These are phyloP conservation scores for Anastrepha ludens DNA, from an alignment of 1,140 invertebrate genomes.

Conservation along the genomic window DNA sequence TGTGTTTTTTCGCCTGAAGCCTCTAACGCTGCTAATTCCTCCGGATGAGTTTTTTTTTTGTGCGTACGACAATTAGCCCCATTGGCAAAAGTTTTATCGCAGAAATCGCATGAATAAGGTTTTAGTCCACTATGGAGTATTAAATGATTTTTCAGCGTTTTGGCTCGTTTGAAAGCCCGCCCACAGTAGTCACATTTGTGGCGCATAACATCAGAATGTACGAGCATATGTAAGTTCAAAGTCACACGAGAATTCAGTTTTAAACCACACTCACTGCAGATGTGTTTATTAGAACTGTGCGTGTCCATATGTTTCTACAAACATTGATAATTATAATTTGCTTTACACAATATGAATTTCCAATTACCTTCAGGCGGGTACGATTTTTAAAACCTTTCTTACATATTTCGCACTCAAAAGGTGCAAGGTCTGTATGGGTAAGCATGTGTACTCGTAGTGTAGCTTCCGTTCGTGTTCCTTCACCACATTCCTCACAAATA, in stretches of 20 bases:
- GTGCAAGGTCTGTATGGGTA: constrained; percentile 74
- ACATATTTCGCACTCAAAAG: constrained; percentile 75
- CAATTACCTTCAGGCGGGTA: constrained; percentile 60
- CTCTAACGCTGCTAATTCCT: constrained; percentile 66
- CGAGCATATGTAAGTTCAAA: constrained; percentile 74
- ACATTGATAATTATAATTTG: neutral
- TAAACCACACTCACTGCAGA: constrained; percentile 75
- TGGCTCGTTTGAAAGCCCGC: constrained; percentile 59
- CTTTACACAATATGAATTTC: neutral
- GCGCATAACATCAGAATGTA: constrained; percentile 74
- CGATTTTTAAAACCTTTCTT: constrained; percentile 73
- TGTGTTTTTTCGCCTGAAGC: constrained; percentile 60
- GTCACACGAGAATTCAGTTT: constrained; percentile 75
- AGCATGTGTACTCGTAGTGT: constrained; percentile 60
- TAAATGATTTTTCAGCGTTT: constrained; percentile 54
- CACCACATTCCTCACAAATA: too few relatives aligned
- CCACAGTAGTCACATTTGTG: constrained; percentile 70
- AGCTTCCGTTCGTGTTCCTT: too few relatives aligned
- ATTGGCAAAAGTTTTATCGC: constrained; percentile 72
- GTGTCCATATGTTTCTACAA: constrained; percentile 69
- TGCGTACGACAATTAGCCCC: constrained; percentile 73
- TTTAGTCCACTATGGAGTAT: constrained; percentile 54
- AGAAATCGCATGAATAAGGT: constrained; percentile 72
- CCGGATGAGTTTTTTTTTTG: constrained; percentile 71
- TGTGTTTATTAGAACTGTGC: constrained; percentile 74